Evolutionary conservation across 2,113 vertebrate species (phyloP), one percentile per base, ranked within the genome.

Genomic region (Pachypanchax playfairii): DNA sequence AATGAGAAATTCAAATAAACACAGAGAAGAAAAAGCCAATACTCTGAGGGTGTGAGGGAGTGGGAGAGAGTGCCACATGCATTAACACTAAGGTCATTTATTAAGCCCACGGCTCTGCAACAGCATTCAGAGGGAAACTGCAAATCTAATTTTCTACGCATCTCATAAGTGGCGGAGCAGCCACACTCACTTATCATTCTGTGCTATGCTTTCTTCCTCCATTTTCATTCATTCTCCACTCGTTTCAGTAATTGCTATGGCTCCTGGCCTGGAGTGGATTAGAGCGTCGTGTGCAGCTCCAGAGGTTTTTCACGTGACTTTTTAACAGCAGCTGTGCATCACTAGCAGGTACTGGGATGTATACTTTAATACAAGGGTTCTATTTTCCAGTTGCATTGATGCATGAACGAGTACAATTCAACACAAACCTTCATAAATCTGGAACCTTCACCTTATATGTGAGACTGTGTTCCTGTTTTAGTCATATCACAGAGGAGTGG

Each of bases 41-140:
- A 58, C 50, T 65, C 6, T 25, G 62, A 77, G 68, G 47, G 39
- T 63, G 73, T 65, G 73, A 55, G 20, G 26, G 53, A 61, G 57
- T 38, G 39, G 43, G 42, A 25, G 55, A 63, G 48, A 66, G 65
- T 78, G 64, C 61, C 58, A 67, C 44, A 73, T 52, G 49, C 17
- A 78, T 85, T 78, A 85, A 76, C 67, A 70, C 67, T 63, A 29
- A 71, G 70, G 79, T 85, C 63, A 80, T 83, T 65, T 79, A 76
- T 80, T 72, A 76, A 46, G 77, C 75, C 77, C 59, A 35, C 18
- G 26, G 65, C 71, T 70, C 26, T 24, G 9, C 65, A 36, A 7
- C 52, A 68, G 50, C 47, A 62, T 73, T 79, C 65, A 66, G 52
- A 60, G 61, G 52, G 38, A 75, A 80, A 72, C 52, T 24, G 74